Evolutionary conservation across 1,140 invertebrate species (phyloP).

Genomic region (Schlechtendalia chinensis): DNA sequence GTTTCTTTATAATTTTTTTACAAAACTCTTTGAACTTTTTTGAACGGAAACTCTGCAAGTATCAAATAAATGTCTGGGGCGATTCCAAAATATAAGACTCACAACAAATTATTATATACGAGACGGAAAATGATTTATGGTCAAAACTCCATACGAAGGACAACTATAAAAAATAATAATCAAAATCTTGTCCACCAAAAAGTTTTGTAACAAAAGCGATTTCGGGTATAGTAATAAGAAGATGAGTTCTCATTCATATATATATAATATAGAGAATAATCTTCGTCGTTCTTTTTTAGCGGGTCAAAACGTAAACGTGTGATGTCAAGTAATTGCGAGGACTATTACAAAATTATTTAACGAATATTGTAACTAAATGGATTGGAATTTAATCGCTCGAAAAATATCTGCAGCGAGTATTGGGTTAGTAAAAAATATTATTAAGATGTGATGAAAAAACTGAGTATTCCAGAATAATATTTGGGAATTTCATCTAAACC

Average conservation of each 20-base stretch:
- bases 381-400: too few species aligned
- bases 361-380: too few species aligned
- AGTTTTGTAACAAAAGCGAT: conserved; percentile 22
- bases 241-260: background rate
- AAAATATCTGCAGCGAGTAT: too few species aligned
- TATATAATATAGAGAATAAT: background rate
- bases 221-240: background rate
- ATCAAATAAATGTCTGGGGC: conserved; percentile 28
- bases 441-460: too few species aligned
- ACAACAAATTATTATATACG: conserved; percentile 25
- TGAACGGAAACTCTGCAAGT: conserved; percentile 35
- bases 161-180: conserved; percentile 32
- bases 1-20: conserved; percentile 5
- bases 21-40: conserved; percentile 8
- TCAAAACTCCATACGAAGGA: background rate
- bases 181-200: conserved; percentile 27
- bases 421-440: too few species aligned
- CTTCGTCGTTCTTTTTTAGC: background rate
- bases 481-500: background rate
- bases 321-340: background rate
- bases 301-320: background rate
- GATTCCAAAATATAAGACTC: conserved; percentile 11
- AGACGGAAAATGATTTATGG: conserved; percentile 39
- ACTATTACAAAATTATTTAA: too few species aligned
- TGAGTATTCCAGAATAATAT: background rate